Percentiles rank a stretch among this genome's conserved stretches.
These are phyloP conservation scores for Aphelinus atriplicis DNA, from an alignment of 1,140 invertebrate species.

Conservation along the genomic window DNA sequence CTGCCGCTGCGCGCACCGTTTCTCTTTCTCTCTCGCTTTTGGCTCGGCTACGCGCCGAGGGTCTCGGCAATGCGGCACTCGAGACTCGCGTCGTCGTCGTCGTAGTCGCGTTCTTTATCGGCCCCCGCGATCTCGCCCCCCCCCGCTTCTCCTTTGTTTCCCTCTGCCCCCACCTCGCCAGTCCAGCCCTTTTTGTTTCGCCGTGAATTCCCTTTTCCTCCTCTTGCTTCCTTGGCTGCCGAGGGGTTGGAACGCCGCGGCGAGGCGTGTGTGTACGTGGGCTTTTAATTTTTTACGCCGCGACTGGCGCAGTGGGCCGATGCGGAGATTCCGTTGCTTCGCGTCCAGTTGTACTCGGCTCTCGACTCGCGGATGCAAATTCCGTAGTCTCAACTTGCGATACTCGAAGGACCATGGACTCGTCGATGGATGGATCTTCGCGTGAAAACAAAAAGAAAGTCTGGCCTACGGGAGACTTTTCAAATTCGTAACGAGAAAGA, in stretches of 20 bases:
- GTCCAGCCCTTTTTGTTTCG: slow-evolving; percentile 24
- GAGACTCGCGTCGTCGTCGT: slow-evolving; percentile 53
- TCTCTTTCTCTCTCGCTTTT: slow-evolving; percentile 16
- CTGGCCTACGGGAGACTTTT: no score
- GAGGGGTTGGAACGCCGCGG: no score
- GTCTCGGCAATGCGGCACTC: slow-evolving; percentile 46
- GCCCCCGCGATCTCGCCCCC: slow-evolving; percentile 41
- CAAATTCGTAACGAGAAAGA: no score
- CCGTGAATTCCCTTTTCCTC: slow-evolving; percentile 24
- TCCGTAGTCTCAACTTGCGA: no score
- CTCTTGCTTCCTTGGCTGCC: slow-evolving; percentile 29
- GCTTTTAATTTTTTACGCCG: no score
- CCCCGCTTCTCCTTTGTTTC: slow-evolving; percentile 25
- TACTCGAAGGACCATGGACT: no score
- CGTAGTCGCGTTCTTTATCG: slow-evolving; percentile 19
- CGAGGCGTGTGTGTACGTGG: no score
- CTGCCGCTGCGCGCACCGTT: neutral
- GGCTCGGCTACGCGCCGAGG: slow-evolving; percentile 27
- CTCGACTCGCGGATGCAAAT: no score
- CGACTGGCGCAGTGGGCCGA: no score
- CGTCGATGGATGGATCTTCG: no score
- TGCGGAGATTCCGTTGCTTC: neutral
- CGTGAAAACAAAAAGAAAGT: no score
- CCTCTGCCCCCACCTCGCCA: slow-evolving; percentile 41
- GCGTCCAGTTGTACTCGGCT: no score